Conservation (phyloP, 2,113 vertebrate species). For the Callorhinus ursinus region DNA sequence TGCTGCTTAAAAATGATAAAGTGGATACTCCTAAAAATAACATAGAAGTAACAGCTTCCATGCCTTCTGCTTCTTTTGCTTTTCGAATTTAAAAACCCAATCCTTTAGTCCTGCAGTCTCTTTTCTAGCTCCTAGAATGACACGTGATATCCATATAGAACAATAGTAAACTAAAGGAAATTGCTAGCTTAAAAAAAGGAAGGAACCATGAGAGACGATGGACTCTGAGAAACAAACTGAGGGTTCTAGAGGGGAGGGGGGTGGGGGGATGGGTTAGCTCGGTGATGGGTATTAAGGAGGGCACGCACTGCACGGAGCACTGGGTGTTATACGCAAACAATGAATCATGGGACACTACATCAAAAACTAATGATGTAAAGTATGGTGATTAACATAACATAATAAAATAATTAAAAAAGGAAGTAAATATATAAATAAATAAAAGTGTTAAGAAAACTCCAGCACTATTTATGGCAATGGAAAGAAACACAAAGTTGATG, state of each 20-base stretch:
- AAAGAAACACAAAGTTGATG: constrained; percentile 49
- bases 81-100: neutral
- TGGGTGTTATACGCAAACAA: too few species aligned
- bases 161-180: constrained; percentile 27
- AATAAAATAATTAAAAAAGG: neutral
- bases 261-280: too few species aligned
- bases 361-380: too few species aligned
- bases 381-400: too few species aligned
- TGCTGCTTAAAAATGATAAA: constrained; percentile 68
- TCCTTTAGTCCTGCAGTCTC: neutral
- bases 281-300: too few species aligned
- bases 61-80: constrained; percentile 52
- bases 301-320: too few species aligned
- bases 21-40: constrained; percentile 65
- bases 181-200: neutral
- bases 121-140: neutral
- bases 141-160: neutral
- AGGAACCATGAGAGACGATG: neutral
- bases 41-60: constrained; percentile 43
- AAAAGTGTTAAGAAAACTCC: constrained; percentile 49
- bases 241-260: too few species aligned
- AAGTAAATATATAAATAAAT: constrained; percentile 25
- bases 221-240: too few species aligned
- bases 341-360: too few species aligned
- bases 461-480: constrained; percentile 33